Conservation (phyloP, 92 coral and sea anemone genomes). For the Montipora capitata region DNA sequence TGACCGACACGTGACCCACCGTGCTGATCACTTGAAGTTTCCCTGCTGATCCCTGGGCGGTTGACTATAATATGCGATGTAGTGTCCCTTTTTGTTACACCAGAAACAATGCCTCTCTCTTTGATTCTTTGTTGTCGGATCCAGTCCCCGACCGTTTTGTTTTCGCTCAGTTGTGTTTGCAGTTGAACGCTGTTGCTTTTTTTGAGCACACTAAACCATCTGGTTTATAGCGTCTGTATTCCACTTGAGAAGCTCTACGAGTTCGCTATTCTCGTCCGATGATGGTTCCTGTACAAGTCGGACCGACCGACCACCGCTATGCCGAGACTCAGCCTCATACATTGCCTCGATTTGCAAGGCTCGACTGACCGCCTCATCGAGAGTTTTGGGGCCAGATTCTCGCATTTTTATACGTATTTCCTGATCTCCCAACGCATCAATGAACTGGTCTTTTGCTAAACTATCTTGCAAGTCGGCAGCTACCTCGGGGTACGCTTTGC, state of each 20-base stretch:
- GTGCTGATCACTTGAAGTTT: too few relatives aligned
- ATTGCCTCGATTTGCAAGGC: conserved; percentile 48
- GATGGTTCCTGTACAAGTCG: background rate
- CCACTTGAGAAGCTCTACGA: conserved; percentile 27
- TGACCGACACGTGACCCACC: too few relatives aligned
- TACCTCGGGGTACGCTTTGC: conserved; percentile 7
- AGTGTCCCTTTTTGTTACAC: too few relatives aligned
- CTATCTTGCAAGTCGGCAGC: background rate
- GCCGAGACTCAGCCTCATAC: conserved; percentile 18
- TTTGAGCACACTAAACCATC: background rate
- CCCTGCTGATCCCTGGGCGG: too few relatives aligned
- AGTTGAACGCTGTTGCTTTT: background rate
- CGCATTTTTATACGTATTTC: background rate
- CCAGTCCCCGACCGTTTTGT: conserved; percentile 38
- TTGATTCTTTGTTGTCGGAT: background rate
- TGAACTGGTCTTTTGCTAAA: conserved; percentile 43
- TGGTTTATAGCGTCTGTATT: conserved; percentile 30
- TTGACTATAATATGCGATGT: too few relatives aligned
- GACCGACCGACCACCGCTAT: conserved; percentile 1
- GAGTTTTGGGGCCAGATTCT: conserved; percentile 1
- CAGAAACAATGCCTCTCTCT: too few relatives aligned
- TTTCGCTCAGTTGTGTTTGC: background rate
- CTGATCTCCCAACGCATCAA: conserved; percentile 36
- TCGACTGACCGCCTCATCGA: conserved; percentile 13
- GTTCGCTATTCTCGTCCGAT: background rate